Evolutionary conservation across 2,797 vertebrate species (phyloP), one percentile per base, ranked within the genome.

Genomic region (Ibycter americanus): DNA sequence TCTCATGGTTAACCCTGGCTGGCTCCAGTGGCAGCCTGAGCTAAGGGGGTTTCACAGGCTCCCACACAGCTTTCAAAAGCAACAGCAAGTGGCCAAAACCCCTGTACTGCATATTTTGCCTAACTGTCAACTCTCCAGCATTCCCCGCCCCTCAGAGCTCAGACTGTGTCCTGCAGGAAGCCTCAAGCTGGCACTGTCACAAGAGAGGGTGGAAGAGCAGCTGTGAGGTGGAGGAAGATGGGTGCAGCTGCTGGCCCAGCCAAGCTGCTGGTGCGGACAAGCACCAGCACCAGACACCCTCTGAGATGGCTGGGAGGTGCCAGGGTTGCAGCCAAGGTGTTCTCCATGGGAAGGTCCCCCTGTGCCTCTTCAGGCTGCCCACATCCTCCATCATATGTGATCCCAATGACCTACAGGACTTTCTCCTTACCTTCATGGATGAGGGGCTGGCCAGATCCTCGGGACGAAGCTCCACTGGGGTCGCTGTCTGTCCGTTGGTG

Each of bases 401-500:
- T 23, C 55, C 12, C 70, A 78, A 3, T 14, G 72, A 38, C 34
- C 31, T 52, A 56, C n/a, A 73, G 87, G 58, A 74, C 65, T 38
- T 85, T 26, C 31, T 76, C 18, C 96, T 83, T 77, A 99, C 99
- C 98, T 99, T 98, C 89, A 99, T 91, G 49, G 98, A 98, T 4
- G 98, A 98, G 16, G 62, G 78, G 14, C 93, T 90, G 68, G 92
- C 52, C 56, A 95, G 76, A 42, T 61, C 85, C 52, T 91, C 52
- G 3, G 91, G 78, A 26, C 14, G 54, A 47, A 97, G 62, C 49
- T 87, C 93, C 17, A 90, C 81, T 3, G 49, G 93, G 40, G 81
- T 87, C 5, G 51, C 63, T 5, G 67, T 19, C 6, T 78, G 88
- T 11, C 95, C 90, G 4, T 29, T 93, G 85, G 96, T 52, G 6